A percentile compares a stretch with the other conserved stretches of the same genome.
These are phyloP conservation scores for Seriola rivoliana DNA, from an alignment of 2,113 vertebrate genomes.

Conservation along the genomic window DNA sequence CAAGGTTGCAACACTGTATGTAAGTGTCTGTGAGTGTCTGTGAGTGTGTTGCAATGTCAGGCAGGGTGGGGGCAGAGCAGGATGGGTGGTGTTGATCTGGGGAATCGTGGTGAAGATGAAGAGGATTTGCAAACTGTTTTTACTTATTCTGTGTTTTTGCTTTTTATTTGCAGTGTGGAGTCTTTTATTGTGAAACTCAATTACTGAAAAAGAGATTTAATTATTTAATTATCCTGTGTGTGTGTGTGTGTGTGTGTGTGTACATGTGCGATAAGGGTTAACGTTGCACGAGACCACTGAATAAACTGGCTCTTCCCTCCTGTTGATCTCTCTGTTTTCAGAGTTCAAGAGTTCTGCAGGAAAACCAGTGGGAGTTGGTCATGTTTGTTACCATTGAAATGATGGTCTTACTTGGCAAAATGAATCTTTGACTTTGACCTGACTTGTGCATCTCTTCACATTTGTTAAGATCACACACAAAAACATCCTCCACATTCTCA, in stretches of 20 bases:
- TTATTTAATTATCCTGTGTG: neutral
- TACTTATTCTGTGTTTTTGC: neutral
- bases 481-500: neutral
- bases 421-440: neutral
- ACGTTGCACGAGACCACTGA: neutral
- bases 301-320: neutral
- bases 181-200: neutral
- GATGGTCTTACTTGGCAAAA: neutral
- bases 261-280: too few relatives aligned
- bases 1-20: conserved; percentile 6
- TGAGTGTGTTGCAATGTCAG: neutral
- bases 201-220: neutral
- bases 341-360: neutral
- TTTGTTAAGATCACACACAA: neutral
- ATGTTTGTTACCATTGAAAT: neutral
- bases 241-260: too few relatives aligned
- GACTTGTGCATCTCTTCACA: neutral
- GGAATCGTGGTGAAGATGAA: neutral
- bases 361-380: neutral
- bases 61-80: neutral
- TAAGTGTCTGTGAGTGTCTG: neutral
- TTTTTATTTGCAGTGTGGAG: neutral
- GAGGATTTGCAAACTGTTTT: neutral
- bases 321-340: neutral
- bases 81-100: neutral